Evolutionary conservation across 2,113 vertebrate genomes (phyloP), one percentile per base, ranked within the genome.

Genomic region (Sphyrna mokarran): DNA sequence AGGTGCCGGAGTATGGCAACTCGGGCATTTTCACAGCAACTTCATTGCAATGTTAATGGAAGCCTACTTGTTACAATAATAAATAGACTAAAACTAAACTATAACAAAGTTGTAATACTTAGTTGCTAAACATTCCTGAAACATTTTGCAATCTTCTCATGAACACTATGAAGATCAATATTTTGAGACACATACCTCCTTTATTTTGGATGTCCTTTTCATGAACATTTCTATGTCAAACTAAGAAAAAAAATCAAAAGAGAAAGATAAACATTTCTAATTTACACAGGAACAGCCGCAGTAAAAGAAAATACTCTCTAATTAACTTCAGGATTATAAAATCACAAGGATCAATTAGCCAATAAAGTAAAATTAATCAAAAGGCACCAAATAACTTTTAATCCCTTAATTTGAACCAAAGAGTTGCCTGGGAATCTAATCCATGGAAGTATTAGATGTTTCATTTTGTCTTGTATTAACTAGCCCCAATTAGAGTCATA

Each of bases 261-360:
- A 37, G 58, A 8, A 3, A 54, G 48, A 54, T 54, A 4, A 3
- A 54, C 48, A n/a, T 66, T n/a, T n/a, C 58, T 54, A 91, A n/a
- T 66, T 63, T n/a, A 18, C 33, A 89, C 61, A 63, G 58, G 18
- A 63, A 37, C 58, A 91, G 18, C 33, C 33, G 29, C 29, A 7
- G 13, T 63, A 90, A 90, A 33, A 90, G 3, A 61, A 87, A 61
- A n/a, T 18, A 14, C 0, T 58, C 48, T 22, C 85, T 33, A 91
- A 91, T 91, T 91, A 91, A 91, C 89, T 58, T n/a, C 33, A n/a
- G 89, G 85, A 54, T 91, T 63, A 63, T 91, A 63, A 43, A 14
- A 22, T 20, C 54, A 33, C 54, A 61, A 26, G 58, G 54, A 63
- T 90, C 29, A 90, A 90, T n/a, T 63, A 63, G 61, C 54, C 54